These are phyloP conservation scores for Lycaon pictus DNA, from an alignment of 2,113 vertebrate species.

Conservation along the genomic window DNA sequence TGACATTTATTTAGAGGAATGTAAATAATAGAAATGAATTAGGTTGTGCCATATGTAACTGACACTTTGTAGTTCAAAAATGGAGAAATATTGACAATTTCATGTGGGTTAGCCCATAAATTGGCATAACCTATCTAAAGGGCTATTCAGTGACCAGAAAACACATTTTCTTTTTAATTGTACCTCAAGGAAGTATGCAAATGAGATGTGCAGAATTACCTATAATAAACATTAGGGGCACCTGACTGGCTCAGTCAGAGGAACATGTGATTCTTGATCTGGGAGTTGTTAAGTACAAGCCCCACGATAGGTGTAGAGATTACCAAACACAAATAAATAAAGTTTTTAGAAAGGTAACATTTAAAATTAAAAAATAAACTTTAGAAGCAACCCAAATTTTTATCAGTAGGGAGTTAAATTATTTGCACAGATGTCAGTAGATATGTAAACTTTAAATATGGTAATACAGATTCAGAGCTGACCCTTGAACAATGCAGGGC, in stretches of 20 bases:
- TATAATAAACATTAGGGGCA: background rate
- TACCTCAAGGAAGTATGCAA: background rate
- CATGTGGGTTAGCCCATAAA: background rate
- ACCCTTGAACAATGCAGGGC: background rate
- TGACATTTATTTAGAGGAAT: background rate
- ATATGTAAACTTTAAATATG: background rate
- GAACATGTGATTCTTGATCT: background rate
- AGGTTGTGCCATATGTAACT: background rate
- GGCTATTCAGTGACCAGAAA: background rate
- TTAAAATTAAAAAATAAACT: background rate
- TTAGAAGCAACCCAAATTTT: slow-evolving; percentile 12
- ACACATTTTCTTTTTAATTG: background rate
- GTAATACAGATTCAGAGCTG: background rate
- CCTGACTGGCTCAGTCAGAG: background rate
- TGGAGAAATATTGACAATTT: background rate
- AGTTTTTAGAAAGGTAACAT: background rate
- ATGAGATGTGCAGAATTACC: background rate
- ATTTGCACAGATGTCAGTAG: background rate
- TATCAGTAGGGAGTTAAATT: background rate
- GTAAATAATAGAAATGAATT: background rate
- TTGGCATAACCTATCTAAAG: background rate
- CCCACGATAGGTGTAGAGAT: background rate
- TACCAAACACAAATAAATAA: background rate
- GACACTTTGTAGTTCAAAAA: background rate
- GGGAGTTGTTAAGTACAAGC: background rate